Evolutionary conservation across 1,140 invertebrate genomes (phyloP).

Genomic region (Ips typographus): DNA sequence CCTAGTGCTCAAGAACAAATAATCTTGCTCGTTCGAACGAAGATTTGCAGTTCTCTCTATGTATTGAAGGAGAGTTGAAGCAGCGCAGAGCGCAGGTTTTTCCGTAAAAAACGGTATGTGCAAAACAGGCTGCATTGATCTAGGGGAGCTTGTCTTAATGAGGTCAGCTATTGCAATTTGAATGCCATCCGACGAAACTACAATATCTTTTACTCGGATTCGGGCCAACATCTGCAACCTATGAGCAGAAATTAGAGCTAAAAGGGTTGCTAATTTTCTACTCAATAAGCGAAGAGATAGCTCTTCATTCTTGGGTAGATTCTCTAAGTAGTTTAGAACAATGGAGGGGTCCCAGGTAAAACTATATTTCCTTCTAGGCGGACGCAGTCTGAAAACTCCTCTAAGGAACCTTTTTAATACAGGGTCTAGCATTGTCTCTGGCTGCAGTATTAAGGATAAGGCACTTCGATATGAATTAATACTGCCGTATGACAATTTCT

Average conservation of each 20-base stretch:
- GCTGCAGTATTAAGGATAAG: neutral
- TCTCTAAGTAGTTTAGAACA: no score
- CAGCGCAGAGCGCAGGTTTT: neutral
- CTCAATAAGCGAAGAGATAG: no score
- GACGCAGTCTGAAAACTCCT: no score
- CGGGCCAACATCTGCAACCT: no score
- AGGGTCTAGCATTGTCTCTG: neutral
- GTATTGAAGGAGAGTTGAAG: neutral
- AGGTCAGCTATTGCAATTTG: neutral
- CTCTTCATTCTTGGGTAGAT: no score
- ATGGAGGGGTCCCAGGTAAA: no score
- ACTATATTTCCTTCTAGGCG: no score
- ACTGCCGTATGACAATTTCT: neutral
- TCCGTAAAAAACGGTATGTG: neutral
- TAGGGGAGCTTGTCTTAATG: neutral
- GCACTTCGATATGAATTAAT: neutral
- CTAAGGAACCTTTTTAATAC: neutral
- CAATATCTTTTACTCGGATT: neutral
- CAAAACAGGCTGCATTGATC: neutral
- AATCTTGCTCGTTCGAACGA: no score
- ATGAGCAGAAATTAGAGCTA: no score
- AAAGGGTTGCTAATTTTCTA: no score
- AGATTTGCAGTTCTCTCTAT: no score
- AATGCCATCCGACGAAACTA: neutral
- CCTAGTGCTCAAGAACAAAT: neutral